Base-by-base conservation (phyloP, 2,888 invertebrate genomes). In the Megamerina dolium region DNA sequence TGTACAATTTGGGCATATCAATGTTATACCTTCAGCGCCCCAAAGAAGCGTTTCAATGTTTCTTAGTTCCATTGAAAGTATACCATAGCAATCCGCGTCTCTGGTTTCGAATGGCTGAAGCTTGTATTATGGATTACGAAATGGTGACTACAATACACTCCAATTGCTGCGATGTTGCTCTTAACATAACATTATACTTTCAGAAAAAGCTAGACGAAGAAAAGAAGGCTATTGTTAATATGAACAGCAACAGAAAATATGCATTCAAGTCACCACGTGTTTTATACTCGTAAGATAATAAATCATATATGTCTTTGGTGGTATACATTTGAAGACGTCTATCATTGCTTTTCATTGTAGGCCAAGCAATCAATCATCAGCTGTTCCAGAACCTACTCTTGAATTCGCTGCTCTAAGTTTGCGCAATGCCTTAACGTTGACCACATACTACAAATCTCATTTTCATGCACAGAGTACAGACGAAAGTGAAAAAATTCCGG, bases 101-200 rank as follows among this genome's bases (percentile, higher is more conserved):
- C 30, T 97, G 96, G 95, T 74, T 93, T 44, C 78, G 95, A 57
- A 75, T 96, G 58, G 93, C 95, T 0, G 96, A 96, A 71, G 92
- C 94, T 63, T 92, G 92, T 66, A 86, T 92, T 33, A 80, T 74
- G 70, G 67, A 72, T n/a, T 72, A 76, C 52, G 77, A 77, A 65
- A 68, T 70, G 59, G 75, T 75, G 59, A 59, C 59, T 37, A 41
- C 31, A 31, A 8, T 27, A 12, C 4, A 30, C 36, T 16, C 29
- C 18, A 29, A 39, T n/a, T n/a, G n/a, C n/a, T n/a, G n/a, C n/a
- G n/a, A n/a, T n/a, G n/a, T n/a, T n/a, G n/a, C n/a, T n/a, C n/a
- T n/a, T n/a, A n/a, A n/a, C n/a, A n/a, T n/a, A n/a, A n/a, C n/a
- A n/a, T n/a, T n/a, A n/a, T n/a, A n/a, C n/a, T 36, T 10, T 8